These are phyloP conservation scores for Caenorhabditis briggsae DNA, from an alignment of 1,140 invertebrate genomes.

Conservation along the genomic window DNA sequence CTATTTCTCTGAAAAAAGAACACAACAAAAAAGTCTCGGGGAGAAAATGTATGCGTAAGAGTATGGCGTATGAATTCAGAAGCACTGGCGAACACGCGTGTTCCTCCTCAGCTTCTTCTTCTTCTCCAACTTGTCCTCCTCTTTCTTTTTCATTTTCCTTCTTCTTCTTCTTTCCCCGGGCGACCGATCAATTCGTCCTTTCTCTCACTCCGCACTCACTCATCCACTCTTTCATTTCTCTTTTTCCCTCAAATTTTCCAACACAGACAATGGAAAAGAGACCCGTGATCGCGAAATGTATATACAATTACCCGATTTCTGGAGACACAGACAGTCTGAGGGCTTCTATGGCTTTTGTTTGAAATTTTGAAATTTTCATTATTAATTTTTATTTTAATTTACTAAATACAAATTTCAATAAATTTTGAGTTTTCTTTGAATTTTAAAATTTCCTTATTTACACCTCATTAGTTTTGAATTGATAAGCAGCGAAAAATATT, in stretches of 20 bases:
- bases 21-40: background rate
- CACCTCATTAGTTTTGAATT: too few relatives aligned
- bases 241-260: background rate
- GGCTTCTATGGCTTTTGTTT: too few relatives aligned
- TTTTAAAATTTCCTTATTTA: too few relatives aligned
- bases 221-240: constrained; percentile 32
- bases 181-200: constrained; percentile 52
- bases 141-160: background rate
- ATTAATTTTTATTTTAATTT: too few relatives aligned
- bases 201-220: constrained; percentile 36
- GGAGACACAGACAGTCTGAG: too few relatives aligned
- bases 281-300: constrained; percentile 17
- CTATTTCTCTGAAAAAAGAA: background rate
- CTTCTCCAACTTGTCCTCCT: background rate
- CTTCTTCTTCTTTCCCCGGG: background rate
- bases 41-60: background rate
- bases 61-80: constrained; percentile 5
- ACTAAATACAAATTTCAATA: too few relatives aligned
- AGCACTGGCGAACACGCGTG: constrained; percentile 16
- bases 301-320: constrained; percentile 5
- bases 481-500: too few relatives aligned
- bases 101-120: background rate
- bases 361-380: too few relatives aligned
- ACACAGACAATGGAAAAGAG: too few relatives aligned
- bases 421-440: too few relatives aligned